These are phyloP conservation scores for Numida meleagris DNA, from an alignment of 2,113 vertebrate genomes.

Conservation along the genomic window DNA sequence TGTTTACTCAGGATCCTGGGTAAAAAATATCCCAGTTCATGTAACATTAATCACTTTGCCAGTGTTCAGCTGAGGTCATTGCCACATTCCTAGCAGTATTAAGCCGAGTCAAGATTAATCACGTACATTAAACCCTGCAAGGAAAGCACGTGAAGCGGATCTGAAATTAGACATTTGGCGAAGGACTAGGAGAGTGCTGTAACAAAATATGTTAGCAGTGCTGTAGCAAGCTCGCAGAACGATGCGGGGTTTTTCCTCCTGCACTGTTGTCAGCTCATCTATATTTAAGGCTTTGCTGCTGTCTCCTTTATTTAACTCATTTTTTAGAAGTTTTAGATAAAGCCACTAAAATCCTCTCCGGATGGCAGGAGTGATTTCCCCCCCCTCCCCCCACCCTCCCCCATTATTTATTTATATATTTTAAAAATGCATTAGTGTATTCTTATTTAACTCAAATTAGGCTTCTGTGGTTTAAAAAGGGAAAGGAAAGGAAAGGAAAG, in stretches of 20 bases:
- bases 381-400: rapidly evolving
- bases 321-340: slow-evolving; percentile 41
- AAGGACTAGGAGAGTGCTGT: slow-evolving; percentile 66
- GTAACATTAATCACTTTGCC: slow-evolving; percentile 84
- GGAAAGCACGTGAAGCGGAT: slow-evolving; percentile 76
- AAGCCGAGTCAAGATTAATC: slow-evolving; percentile 84
- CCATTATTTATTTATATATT: not conserved
- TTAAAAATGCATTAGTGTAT: not conserved
- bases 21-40: slow-evolving; percentile 76
- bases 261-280: not conserved
- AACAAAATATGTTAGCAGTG: slow-evolving; percentile 64
- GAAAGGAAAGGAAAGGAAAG: not conserved
- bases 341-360: not conserved
- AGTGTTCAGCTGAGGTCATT: slow-evolving; percentile 82
- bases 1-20: slow-evolving; percentile 79
- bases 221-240: slow-evolving; percentile 51
- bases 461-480: not conserved
- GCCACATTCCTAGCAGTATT: slow-evolving; percentile 82
- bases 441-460: not conserved
- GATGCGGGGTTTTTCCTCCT: not conserved
- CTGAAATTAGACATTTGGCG: slow-evolving; percentile 78
- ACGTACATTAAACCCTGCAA: slow-evolving; percentile 79
- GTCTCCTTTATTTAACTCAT: not conserved
- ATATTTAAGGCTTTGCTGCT: not conserved
- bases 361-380: not conserved